Conservation (phyloP, 1,140 invertebrate species). For the Eurosta solidaginis region DNA sequence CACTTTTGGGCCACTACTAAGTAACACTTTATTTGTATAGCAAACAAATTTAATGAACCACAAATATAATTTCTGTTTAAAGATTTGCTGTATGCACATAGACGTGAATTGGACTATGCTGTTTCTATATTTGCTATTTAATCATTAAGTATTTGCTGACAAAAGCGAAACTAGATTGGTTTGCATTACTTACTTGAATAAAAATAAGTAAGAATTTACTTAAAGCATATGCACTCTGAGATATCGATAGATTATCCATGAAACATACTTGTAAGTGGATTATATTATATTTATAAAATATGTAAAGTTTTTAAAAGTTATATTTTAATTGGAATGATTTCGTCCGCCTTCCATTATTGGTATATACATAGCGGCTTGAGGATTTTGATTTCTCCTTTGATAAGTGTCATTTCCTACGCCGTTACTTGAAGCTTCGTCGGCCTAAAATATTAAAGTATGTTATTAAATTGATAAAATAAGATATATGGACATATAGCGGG, state of each 20-base stretch:
- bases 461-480: too few relatives aligned
- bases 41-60: too few relatives aligned
- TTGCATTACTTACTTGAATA: not conserved
- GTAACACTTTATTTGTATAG: too few relatives aligned
- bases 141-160: too few relatives aligned
- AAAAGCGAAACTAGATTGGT: too few relatives aligned
- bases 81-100: too few relatives aligned
- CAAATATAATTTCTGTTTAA: too few relatives aligned
- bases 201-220: not conserved
- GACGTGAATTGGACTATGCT: too few relatives aligned
- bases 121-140: too few relatives aligned
- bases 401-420: slow-evolving; percentile 16
- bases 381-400: slow-evolving; percentile 20
- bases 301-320: slow-evolving; percentile 30
- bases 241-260: slow-evolving; percentile 6
- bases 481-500: not conserved
- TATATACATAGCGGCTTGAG: slow-evolving; percentile 20
- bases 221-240: slow-evolving; percentile 12
- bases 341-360: slow-evolving; percentile 18
- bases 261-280: slow-evolving; percentile 23
- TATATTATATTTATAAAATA: slow-evolving; percentile 30
- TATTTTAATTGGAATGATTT: slow-evolving; percentile 29
- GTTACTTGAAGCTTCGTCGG: not conserved
- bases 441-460: not conserved
- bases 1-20: too few relatives aligned